A percentile compares a stretch with the other conserved stretches of the same genome.
phyloP scores from a whole-genome alignment of 1,140 invertebrate genomes.

The Radopholus similis region DNA sequence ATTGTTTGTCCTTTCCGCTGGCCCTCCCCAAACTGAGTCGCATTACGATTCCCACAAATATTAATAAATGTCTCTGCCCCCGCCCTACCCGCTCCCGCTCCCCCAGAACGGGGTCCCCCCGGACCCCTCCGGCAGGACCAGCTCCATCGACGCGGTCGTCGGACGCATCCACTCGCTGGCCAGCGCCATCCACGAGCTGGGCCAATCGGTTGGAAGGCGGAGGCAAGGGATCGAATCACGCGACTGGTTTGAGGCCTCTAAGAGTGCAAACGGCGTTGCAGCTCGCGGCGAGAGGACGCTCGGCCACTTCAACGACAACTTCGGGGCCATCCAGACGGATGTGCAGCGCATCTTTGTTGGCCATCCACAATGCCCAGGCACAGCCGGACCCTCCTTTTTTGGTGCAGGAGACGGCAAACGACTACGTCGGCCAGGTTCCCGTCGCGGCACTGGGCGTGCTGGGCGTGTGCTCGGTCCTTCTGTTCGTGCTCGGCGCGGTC shows the following conservation, averaged over 20 bases:
- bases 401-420: neutral
- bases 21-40: too few relatives aligned
- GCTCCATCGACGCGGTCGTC: constrained; percentile 1
- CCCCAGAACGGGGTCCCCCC: too few relatives aligned
- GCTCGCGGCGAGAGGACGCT: neutral
- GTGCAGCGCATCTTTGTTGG: constrained; percentile 2
- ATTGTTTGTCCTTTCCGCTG: too few relatives aligned
- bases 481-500: neutral
- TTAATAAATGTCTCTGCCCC: too few relatives aligned
- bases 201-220: neutral
- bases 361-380: neutral
- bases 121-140: too few relatives aligned
- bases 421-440: neutral
- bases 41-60: too few relatives aligned
- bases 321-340: constrained; percentile 5
- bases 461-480: neutral
- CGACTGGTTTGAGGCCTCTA: neutral
- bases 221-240: neutral
- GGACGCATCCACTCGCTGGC: neutral
- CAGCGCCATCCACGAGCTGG: neutral
- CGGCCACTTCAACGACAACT: neutral
- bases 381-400: neutral
- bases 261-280: neutral
- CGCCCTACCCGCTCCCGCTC: too few relatives aligned
- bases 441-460: neutral